A percentile compares a stretch with the other conserved stretches of the same genome.
These are phyloP conservation scores for Lumbricus terrestris DNA, from an alignment of 2,888 invertebrate genomes.

Conservation along the genomic window DNA sequence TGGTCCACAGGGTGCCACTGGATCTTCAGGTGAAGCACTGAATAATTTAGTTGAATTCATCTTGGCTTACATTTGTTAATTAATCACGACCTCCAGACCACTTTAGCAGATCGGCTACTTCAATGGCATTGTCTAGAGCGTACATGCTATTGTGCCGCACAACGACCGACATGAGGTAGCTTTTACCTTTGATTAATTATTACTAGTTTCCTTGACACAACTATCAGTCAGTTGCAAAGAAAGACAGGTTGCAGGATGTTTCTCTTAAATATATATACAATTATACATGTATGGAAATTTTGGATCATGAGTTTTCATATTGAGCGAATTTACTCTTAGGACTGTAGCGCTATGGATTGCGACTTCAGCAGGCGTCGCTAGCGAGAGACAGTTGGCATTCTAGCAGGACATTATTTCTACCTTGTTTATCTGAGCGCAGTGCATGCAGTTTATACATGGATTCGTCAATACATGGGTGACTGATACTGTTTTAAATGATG, in stretches of 20 bases:
- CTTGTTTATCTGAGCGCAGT: neutral
- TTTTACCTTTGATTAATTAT: too few species aligned
- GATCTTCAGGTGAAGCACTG: conserved; percentile 20
- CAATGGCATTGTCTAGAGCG: too few species aligned
- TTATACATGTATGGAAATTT: neutral
- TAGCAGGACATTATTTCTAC: neutral
- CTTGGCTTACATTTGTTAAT: conserved; percentile 16
- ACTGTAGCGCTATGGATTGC: neutral
- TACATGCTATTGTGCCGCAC: too few species aligned
- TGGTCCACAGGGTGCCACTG: conserved; percentile 22
- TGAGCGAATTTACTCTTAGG: neutral
- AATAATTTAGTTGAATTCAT: conserved; percentile 23
- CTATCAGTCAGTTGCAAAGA: too few species aligned
- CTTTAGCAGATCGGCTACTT: too few species aligned
- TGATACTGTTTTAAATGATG: conserved; percentile 16
- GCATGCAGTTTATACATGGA: neutral
- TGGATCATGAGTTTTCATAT: neutral
- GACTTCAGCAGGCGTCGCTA: neutral
- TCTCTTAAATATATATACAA: neutral
- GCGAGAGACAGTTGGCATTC: neutral
- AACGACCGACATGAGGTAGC: too few species aligned
- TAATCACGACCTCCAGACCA: neutral
- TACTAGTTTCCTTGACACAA: too few species aligned
- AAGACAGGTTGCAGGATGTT: too few species aligned
- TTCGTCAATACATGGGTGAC: neutral